Base-by-base conservation (phyloP, 2,888 invertebrate species). In the Bursaphelenchus okinawaensis region DNA sequence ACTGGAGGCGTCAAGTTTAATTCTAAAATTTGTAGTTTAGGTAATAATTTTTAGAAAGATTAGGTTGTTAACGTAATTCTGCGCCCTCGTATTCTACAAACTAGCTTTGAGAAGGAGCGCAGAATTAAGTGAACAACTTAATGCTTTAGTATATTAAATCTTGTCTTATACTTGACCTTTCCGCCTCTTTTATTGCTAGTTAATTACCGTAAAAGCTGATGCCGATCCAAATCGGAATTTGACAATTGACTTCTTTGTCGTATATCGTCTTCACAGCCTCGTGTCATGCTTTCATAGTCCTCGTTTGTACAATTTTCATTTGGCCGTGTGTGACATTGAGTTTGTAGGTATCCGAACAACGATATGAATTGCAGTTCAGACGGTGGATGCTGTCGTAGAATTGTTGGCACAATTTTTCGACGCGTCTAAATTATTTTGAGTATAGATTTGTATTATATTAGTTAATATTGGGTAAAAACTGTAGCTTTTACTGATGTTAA, bases 351-450 rank as follows among this genome's bases (percentile, higher is more conserved):
- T 7, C 72, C 72, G 29, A 72, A 75, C 27, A 75, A 31, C 7
- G 75, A 75, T 20, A 75, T 75, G 54, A 72, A 72, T 57, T 72
- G 72, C 27, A 72, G 52, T 29, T 72, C 72, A 4, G 68, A 62
- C 2, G 68, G 69, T 7, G 67, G 29, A 57, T 55, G 71, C 56
- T 12, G 31, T 40, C 58, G 26, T 19, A 56, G 31, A n/a, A 65
- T 62, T 20, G 29, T 27, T n/a, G 60, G 72, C 19, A 50, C 9
- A 23, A 28, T 50, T 70, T 68, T 68, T 24, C 62, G 29, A 24
- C 68, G 31, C 4, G 27, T 65, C 71, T 67, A 9, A 71, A 60
- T 61, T 19, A 62, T 57, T 29, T 40, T n/a, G 23, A 22, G 19
- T 23, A 31, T 57, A 28, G 7, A 40, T 63, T 12, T 24, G 22